These are phyloP conservation scores for Eristalis intricaria DNA, from an alignment of 2,888 invertebrate genomes.

Conservation along the genomic window DNA sequence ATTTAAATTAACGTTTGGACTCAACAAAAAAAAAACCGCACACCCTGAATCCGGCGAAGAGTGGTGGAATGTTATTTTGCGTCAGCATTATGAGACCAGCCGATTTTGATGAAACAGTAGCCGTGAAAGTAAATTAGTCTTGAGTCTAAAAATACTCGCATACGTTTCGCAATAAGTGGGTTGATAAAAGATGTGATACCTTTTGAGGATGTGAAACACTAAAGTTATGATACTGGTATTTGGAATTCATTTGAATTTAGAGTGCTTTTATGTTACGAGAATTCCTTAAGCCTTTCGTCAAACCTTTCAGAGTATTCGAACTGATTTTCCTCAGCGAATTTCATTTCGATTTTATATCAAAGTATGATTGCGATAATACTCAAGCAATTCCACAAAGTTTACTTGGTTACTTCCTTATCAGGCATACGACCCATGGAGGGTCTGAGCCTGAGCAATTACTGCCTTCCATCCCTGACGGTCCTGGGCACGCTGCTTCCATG, in stretches of 20 bases:
- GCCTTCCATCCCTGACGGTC: too few species aligned
- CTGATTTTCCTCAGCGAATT: too few species aligned
- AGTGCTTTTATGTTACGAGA: too few species aligned
- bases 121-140: neutral
- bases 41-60: slow-evolving; percentile 10
- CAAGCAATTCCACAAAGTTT: too few species aligned
- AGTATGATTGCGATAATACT: too few species aligned
- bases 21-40: slow-evolving; percentile 21
- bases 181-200: neutral
- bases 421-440: too few species aligned
- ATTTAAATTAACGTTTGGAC: slow-evolving; percentile 40
- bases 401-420: too few species aligned
- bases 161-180: neutral
- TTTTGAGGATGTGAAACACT: neutral
- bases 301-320: too few species aligned
- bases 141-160: neutral
- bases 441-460: too few species aligned
- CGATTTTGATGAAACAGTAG: neutral
- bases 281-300: too few species aligned
- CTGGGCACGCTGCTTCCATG: too few species aligned
- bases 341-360: too few species aligned
- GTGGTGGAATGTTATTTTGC: neutral
- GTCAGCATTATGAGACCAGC: neutral
- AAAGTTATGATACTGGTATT: neutral
- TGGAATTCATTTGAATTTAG: neutral